Percentiles rank a stretch among this genome's conserved stretches.
These are phyloP conservation scores for Mergus octosetaceus DNA, from an alignment of 2,797 vertebrate genomes.

Conservation along the genomic window DNA sequence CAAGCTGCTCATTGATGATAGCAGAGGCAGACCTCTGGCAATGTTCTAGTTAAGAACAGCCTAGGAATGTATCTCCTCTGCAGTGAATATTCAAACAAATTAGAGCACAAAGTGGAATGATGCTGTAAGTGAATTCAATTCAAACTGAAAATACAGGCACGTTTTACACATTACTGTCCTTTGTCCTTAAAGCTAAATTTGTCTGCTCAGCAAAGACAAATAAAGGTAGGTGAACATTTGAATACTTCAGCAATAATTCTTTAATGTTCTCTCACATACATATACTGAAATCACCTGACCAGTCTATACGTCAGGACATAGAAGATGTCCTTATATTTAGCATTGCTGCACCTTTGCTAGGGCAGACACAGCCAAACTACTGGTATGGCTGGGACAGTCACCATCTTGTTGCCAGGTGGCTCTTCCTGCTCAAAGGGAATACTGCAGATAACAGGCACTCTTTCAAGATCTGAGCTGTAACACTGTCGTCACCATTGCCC, in stretches of 20 bases:
- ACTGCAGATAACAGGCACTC: not conserved
- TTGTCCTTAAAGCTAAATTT: constrained; percentile 18
- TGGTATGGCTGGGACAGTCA: not conserved
- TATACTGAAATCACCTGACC: not conserved
- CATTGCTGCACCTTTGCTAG: not conserved
- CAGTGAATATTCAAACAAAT: constrained; percentile 43
- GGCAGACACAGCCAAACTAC: not conserved
- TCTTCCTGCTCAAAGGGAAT: not conserved
- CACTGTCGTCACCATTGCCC: not conserved
- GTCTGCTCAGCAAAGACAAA: not conserved
- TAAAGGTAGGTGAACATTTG: not conserved
- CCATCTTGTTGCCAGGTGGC: not conserved
- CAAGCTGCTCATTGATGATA: not conserved
- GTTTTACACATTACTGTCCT: not conserved
- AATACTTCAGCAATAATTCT: not conserved
- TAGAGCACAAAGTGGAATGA: constrained; percentile 32
- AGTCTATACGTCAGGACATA: not conserved
- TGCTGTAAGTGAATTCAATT: constrained; percentile 22
- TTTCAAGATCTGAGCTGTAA: not conserved
- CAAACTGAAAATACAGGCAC: constrained; percentile 11
- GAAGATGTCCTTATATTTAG: not conserved
- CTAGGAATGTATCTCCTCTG: constrained; percentile 23
- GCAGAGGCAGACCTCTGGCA: constrained; percentile 51
- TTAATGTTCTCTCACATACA: not conserved
- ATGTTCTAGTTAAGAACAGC: constrained; percentile 50